Conservation (phyloP, 1,140 invertebrate genomes). For the Eupristina koningsbergeri region DNA sequence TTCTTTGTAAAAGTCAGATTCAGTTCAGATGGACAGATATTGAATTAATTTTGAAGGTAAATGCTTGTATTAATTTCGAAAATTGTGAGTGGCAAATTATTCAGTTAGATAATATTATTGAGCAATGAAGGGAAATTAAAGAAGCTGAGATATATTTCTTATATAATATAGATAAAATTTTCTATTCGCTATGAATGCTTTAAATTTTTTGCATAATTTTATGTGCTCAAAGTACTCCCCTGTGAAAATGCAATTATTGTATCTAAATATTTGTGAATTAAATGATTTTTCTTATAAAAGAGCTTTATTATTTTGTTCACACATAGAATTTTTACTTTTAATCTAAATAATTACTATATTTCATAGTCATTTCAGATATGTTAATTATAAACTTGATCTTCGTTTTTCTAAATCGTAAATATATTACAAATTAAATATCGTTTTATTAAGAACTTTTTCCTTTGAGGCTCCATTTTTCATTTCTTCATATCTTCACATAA, state of each 20-base stretch:
- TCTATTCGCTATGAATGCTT: not conserved
- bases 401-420: not conserved
- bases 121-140: not conserved
- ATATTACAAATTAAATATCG: not conserved
- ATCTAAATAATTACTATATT: not conserved
- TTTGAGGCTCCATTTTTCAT: not conserved
- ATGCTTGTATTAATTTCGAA: not conserved
- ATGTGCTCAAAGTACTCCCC: too few relatives aligned
- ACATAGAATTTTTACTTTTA: not conserved
- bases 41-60: not conserved
- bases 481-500: not conserved
- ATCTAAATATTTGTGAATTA: not conserved
- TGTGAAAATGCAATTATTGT: not conserved
- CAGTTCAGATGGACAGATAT: not conserved
- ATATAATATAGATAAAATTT: not conserved
- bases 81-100: conserved; percentile 2
- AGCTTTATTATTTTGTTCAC: not conserved
- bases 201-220: not conserved
- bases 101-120: conserved; percentile 2
- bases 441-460: not conserved
- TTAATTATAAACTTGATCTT: not conserved
- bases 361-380: not conserved
- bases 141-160: not conserved
- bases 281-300: not conserved
- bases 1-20: not conserved